A percentile compares a stretch with the other conserved stretches of the same genome.
Evolutionary conservation across 1,140 invertebrate genomes (phyloP).

Genomic region (Vollenhovia emeryi): DNA sequence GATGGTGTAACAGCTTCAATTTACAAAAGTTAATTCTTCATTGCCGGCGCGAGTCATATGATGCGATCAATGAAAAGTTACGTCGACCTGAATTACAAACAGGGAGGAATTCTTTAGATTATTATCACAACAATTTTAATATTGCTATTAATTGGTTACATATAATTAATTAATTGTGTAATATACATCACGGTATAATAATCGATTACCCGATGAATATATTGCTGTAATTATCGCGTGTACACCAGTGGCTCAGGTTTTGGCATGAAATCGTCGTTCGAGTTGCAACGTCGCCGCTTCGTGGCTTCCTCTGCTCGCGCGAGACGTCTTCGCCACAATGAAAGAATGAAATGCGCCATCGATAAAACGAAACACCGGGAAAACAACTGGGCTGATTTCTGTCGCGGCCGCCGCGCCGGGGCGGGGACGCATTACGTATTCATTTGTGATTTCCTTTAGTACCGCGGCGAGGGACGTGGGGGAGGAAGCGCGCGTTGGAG

Average conservation of each 20-base stretch:
- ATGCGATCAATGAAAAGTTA: not conserved
- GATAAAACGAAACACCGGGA: conserved; percentile 41
- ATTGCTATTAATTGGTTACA: not conserved
- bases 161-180: not conserved
- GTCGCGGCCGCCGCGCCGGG: not conserved
- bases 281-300: not conserved
- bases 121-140: not conserved
- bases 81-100: not conserved
- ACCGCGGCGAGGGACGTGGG: not conserved
- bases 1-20: not conserved
- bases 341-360: not conserved
- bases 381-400: conserved; percentile 58
- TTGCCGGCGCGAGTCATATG: not conserved
- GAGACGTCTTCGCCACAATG: not conserved
- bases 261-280: not conserved
- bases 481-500: not conserved
- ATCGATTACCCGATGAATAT: not conserved
- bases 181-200: not conserved
- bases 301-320: not conserved
- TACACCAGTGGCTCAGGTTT: not conserved
- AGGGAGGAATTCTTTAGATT: not conserved
- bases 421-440: conserved; percentile 79
- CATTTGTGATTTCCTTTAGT: conserved; percentile 80
- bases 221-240: not conserved
- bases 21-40: not conserved